A percentile compares a stretch with the other conserved stretches of the same genome.
Evolutionary conservation across 2,888 invertebrate genomes (phyloP).

Genomic region (Tachina lurida): DNA sequence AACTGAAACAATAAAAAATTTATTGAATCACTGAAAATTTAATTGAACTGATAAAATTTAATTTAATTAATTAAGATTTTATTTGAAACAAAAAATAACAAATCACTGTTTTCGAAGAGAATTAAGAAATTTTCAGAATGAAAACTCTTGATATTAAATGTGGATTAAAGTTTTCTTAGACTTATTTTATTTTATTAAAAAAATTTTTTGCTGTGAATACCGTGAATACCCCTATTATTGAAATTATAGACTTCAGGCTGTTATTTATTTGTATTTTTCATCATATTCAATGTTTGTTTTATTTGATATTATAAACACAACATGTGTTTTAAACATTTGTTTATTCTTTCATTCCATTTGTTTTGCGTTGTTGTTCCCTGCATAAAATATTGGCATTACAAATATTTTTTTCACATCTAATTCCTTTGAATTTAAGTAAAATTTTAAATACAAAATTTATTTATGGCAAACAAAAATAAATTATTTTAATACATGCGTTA

Average conservation of each 20-base stretch:
- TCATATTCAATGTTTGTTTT: conserved; percentile 1
- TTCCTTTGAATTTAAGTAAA: neutral
- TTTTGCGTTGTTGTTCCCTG: neutral
- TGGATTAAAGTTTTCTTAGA: too few species aligned
- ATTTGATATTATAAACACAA: conserved; percentile 28
- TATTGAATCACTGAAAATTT: too few species aligned
- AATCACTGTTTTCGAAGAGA: too few species aligned
- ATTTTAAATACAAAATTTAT: conserved; percentile 21
- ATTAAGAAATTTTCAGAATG: too few species aligned
- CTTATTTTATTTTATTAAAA: too few species aligned
- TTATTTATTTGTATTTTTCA: neutral
- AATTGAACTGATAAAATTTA: too few species aligned
- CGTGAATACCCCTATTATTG: neutral
- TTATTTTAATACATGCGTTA: neutral
- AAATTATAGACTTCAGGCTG: neutral
- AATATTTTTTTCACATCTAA: conserved; percentile 6
- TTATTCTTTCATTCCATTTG: neutral
- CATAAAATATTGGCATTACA: conserved; percentile 3
- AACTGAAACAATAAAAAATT: too few species aligned
- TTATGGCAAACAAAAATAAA: neutral
- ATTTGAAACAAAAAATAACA: too few species aligned
- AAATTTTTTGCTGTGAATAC: too few species aligned
- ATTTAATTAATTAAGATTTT: too few species aligned
- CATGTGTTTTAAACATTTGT: conserved; percentile 38
- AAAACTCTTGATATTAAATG: too few species aligned